phyloP scores from a whole-genome alignment of 2,113 vertebrate genomes.

The Dicrurus megarhynchus region DNA sequence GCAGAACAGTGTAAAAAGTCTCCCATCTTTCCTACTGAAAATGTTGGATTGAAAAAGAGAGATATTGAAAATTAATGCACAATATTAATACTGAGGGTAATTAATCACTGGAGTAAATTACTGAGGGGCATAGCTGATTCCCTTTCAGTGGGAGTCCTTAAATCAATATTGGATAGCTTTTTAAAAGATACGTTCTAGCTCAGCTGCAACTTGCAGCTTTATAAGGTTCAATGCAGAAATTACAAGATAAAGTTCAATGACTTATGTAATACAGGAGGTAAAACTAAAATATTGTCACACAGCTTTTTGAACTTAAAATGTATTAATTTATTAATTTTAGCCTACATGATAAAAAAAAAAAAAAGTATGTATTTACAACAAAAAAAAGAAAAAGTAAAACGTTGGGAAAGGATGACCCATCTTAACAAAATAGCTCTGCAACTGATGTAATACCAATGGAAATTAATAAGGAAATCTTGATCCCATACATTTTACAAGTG shows the following conservation, averaged over 20 bases:
- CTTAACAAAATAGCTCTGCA: not conserved
- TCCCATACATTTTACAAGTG: not conserved
- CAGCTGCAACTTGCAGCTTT: not conserved
- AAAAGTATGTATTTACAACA: not conserved
- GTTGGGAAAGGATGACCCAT: not conserved
- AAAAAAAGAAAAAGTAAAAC: not conserved
- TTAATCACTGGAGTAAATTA: constrained; percentile 17
- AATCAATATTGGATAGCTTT: not conserved
- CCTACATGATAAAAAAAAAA: not conserved
- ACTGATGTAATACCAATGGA: not conserved
- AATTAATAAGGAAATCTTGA: not conserved
- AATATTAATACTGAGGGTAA: not conserved
- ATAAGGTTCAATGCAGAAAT: not conserved
- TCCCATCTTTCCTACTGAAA: not conserved
- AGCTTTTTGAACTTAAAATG: not conserved
- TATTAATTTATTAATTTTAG: not conserved
- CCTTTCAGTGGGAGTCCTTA: not conserved
- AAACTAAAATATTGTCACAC: not conserved
- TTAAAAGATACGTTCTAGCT: not conserved
- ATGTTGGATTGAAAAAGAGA: not conserved
- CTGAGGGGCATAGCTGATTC: not conserved
- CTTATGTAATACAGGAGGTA: not conserved
- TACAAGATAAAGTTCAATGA: not conserved
- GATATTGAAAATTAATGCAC: not conserved
- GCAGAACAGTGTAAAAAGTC: not conserved